These are phyloP conservation scores for Athene noctua DNA, from an alignment of 2,113 vertebrate genomes.

Conservation along the genomic window DNA sequence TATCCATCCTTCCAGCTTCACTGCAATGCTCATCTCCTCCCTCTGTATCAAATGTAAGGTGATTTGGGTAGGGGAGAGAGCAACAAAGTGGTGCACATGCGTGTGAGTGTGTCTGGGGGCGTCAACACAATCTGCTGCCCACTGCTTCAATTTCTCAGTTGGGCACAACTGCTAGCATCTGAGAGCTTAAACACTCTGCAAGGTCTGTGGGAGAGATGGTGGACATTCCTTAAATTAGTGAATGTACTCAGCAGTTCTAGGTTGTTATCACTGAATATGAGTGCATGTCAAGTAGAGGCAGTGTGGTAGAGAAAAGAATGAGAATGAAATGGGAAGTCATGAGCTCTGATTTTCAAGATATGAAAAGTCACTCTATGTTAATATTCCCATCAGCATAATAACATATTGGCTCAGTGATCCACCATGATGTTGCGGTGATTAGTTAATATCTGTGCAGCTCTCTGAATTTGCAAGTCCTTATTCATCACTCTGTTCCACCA, in stretches of 20 bases:
- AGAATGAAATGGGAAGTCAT: background rate
- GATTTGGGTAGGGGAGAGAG: background rate
- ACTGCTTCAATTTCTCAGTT: background rate
- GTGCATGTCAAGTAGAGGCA: background rate
- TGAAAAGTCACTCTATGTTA: background rate
- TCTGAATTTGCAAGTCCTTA: background rate
- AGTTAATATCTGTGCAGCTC: conserved; percentile 17
- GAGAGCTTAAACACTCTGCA: background rate
- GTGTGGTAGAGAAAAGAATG: background rate
- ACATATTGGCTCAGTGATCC: background rate
- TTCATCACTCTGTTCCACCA: background rate
- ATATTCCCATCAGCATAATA: background rate
- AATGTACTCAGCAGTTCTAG: background rate
- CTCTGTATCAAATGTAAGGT: background rate
- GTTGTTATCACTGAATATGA: background rate
- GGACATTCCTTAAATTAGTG: background rate
- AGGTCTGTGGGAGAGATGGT: background rate
- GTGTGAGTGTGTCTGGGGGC: background rate
- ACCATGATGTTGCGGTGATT: background rate
- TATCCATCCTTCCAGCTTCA: background rate
- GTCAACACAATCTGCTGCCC: background rate
- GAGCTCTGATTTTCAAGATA: background rate
- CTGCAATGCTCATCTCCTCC: background rate
- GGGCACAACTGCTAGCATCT: background rate
- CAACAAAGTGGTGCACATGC: background rate